Conservation (phyloP, 2,888 invertebrate species). For the Parthenolecanium corni region DNA sequence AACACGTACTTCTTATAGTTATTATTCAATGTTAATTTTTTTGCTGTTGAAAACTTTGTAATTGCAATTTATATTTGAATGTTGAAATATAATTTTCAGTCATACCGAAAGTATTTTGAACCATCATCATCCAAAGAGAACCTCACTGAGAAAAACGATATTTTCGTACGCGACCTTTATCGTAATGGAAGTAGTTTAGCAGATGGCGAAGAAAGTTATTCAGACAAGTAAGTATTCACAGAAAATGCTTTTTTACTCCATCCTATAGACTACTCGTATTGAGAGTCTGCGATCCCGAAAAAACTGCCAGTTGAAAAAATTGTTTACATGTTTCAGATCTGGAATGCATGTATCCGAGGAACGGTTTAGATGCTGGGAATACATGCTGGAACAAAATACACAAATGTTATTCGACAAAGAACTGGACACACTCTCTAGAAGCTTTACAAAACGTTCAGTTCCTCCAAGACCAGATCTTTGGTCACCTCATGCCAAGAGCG, state of each 20-base stretch:
- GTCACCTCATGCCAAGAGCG: slow-evolving; percentile 56
- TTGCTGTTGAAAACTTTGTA: too few relatives aligned
- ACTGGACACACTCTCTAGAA: slow-evolving; percentile 60
- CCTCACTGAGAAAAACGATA: neutral
- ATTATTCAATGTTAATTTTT: neutral
- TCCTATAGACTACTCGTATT: too few relatives aligned
- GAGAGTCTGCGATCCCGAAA: too few relatives aligned
- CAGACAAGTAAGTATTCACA: slow-evolving; percentile 32
- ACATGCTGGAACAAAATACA: slow-evolving; percentile 83
- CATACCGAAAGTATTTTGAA: slow-evolving; percentile 11
- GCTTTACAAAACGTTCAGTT: slow-evolving; percentile 45
- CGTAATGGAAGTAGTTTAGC: slow-evolving; percentile 32
- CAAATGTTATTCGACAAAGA: slow-evolving; percentile 80
- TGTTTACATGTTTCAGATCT: slow-evolving; percentile 27
- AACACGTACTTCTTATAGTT: neutral
- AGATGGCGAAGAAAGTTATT: slow-evolving; percentile 34
- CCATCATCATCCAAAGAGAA: neutral
- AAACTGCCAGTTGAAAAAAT: too few relatives aligned
- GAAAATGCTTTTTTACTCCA: too few relatives aligned
- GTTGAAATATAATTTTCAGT: neutral
- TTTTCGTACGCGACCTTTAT: neutral
- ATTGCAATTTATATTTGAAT: too few relatives aligned
- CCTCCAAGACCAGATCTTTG: slow-evolving; percentile 47
- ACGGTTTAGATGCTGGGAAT: slow-evolving; percentile 86
- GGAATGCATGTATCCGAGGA: slow-evolving; percentile 54